A percentile compares a stretch with the other conserved stretches of the same genome.
phyloP scores from a whole-genome alignment of 2,888 invertebrate genomes.

The Drosophila multiciliata region DNA sequence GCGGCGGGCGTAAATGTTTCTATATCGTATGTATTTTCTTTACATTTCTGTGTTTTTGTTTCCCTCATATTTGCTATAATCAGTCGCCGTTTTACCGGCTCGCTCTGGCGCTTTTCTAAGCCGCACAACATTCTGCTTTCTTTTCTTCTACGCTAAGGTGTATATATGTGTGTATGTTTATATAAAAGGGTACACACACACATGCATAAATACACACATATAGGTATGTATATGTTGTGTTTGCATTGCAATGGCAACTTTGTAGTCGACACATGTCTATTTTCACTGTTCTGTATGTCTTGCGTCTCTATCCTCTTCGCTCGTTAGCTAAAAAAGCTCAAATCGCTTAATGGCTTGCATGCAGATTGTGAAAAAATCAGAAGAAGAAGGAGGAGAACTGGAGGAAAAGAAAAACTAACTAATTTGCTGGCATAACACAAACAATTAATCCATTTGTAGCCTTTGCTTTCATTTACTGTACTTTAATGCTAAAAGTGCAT shows the following conservation, averaged over 20 bases:
- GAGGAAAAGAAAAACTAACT: slow-evolving; percentile 18
- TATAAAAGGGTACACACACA: slow-evolving; percentile 4
- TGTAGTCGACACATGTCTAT: slow-evolving; percentile 57
- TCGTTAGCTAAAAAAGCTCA: slow-evolving; percentile 34
- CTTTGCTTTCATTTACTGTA: slow-evolving; percentile 13
- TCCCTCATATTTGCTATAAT: slow-evolving; percentile 33
- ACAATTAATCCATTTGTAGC: slow-evolving; percentile 26
- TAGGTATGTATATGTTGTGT: slow-evolving; percentile 9
- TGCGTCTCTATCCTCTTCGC: slow-evolving; percentile 10
- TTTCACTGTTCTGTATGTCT: slow-evolving; percentile 50
- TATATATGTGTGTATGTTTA: background rate
- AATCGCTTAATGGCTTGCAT: slow-evolving; percentile 22
- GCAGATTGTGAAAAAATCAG: slow-evolving; percentile 10
- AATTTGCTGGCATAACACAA: slow-evolving; percentile 52
- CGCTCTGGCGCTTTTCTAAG: slow-evolving; percentile 58
- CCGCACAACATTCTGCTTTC: slow-evolving; percentile 34
- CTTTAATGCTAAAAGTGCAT: slow-evolving; percentile 1
- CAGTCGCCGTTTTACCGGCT: slow-evolving; percentile 36
- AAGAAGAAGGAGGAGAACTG: background rate
- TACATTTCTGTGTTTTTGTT: slow-evolving; percentile 8
- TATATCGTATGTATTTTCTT: slow-evolving; percentile 18
- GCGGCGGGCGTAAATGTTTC: slow-evolving; percentile 46
- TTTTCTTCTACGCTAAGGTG: slow-evolving; percentile 24
- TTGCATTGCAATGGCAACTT: slow-evolving; percentile 37
- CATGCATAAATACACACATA: background rate